These are phyloP conservation scores for Plestiodon gilberti DNA, from an alignment of 2,113 vertebrate species.

Conservation along the genomic window DNA sequence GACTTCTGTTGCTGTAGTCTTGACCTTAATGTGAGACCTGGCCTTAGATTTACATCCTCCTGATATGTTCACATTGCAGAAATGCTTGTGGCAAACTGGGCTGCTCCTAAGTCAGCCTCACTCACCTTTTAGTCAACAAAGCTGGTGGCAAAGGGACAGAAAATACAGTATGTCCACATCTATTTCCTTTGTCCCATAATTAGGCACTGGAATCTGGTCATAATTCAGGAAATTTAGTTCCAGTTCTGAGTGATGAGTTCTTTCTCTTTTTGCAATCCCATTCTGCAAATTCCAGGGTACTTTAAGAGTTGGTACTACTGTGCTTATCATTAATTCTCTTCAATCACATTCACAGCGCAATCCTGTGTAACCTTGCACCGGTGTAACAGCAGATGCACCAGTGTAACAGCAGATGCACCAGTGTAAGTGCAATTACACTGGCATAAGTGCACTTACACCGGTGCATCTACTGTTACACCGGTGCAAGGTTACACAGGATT, in stretches of 20 bases:
- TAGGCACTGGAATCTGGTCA: slow-evolving; percentile 19
- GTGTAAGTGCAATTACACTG: too few relatives aligned
- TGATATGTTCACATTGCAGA: background rate
- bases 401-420: too few relatives aligned
- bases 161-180: background rate
- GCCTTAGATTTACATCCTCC: background rate
- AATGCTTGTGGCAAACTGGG: background rate
- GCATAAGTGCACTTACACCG: too few relatives aligned
- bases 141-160: background rate
- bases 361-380: too few relatives aligned
- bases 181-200: background rate
- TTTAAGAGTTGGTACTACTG: background rate
- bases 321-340: too few relatives aligned
- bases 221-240: background rate
- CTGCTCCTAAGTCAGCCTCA: background rate
- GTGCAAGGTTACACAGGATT: too few relatives aligned
- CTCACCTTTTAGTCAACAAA: background rate
- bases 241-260: background rate
- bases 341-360: too few relatives aligned
- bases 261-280: slow-evolving; percentile 18
- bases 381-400: too few relatives aligned
- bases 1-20: slow-evolving; percentile 10
- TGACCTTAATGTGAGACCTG: background rate
- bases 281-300: background rate
- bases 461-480: too few relatives aligned